Percentiles rank a stretch among this genome's conserved stretches.
phyloP scores from a whole-genome alignment of 2,113 vertebrate genomes.

The Gymnorhina tibicen region DNA sequence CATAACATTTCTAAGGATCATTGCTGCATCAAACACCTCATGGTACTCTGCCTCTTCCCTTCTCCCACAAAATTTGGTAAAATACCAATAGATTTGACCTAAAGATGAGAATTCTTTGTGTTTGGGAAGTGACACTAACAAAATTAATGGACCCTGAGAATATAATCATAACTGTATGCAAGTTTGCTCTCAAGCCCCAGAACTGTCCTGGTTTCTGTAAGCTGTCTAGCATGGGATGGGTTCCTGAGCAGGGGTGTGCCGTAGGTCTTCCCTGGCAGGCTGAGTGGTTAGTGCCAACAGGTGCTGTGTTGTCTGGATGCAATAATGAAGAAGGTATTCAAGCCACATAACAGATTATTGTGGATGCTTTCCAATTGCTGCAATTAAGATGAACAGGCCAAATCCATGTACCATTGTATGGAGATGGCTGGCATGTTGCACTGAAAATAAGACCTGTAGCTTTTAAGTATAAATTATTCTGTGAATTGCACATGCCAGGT shows the following conservation, averaged over 20 bases:
- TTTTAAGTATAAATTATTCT: conserved; percentile 6
- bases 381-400: background rate
- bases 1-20: background rate
- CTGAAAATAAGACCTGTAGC: background rate
- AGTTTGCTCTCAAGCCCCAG: background rate
- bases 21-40: background rate
- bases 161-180: background rate
- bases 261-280: background rate
- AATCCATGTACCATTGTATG: background rate
- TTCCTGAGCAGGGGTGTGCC: background rate
- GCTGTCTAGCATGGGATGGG: background rate
- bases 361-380: background rate
- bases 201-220: background rate
- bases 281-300: background rate
- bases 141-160: background rate
- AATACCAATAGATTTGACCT: background rate
- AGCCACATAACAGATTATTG: background rate
- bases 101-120: background rate
- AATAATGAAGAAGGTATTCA: background rate
- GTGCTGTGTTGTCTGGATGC: background rate
- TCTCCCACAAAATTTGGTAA: background rate
- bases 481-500: background rate
- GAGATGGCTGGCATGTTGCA: background rate
- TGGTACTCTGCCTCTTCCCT: background rate
- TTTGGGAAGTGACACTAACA: background rate